Evolutionary conservation across 2,797 vertebrate species (phyloP), one percentile per base, ranked within the genome.

Genomic region (Sebastolobus alascanus): DNA sequence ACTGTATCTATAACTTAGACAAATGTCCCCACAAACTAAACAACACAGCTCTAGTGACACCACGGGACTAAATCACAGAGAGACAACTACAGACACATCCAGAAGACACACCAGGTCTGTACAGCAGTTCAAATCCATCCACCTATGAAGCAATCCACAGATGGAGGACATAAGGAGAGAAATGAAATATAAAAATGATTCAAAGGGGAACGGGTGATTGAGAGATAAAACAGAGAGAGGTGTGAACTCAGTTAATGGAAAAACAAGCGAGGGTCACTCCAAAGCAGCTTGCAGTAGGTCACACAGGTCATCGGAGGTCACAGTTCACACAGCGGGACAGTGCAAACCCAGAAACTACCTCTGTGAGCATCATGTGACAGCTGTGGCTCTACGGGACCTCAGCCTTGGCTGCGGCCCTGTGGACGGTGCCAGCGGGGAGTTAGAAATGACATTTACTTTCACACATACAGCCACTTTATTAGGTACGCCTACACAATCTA

Each of bases 71-170:
- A 74, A 27, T 74, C 75, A 85, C 84, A 86, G 50, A 10, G 16
- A 82, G 67, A 81, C 56, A 85, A 73, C 79, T 66, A 91, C 69
- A 84, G 63, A 75, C 33, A 87, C 56, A 80, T 69, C 81, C 70
- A 84, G 65, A 76, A 60, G 91, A 96, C 96, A 96, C 95, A 96
- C 93, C 94, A 94, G 89, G 68, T 94, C 93, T 90, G 95, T 94
- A 95, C 92, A 96, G 94, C 95, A 95, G 95, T 87, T 94, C 93
- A 95, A 93, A 94, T 90, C 93, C 94, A 94, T 94, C 89, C 92
- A 94, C 77, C 89, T 94, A 85, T 33, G 79, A 83, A 82, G 84
- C 76, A 61, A 88, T 82, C 85, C 80, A 90, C 77, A 87, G 29
- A 73, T 40, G 50, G 33, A 75, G 55, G 73, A 86, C 20, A 81